Base-by-base conservation (phyloP, 2,797 vertebrate genomes). In the Chanos chanos region DNA sequence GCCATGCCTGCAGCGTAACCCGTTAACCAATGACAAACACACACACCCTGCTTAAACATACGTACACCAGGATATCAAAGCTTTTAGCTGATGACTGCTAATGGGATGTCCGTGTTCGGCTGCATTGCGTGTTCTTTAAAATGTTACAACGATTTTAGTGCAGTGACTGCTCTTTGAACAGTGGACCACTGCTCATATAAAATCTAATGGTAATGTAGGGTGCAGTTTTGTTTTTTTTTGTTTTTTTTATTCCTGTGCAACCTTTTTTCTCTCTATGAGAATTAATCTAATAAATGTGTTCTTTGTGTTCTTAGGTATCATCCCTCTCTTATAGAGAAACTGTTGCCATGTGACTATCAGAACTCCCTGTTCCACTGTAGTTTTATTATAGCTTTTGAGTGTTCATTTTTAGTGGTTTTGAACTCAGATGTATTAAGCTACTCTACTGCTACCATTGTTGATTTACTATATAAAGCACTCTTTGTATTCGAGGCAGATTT, bases 21-120 rank as follows among this genome's bases (percentile, higher is more conserved):
- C 51, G 22, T 39, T 49, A 50, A 62, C 39, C 15, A 50, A 22
- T 43, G 36, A 18, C n/a, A 39, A 8, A 7, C 21, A 34, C 19
- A 39, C 30, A 36, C 33, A 43, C 9, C n/a, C n/a, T n/a, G n/a
- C n/a, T n/a, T n/a, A 25, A 19, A 18, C 15, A 10, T 48, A 51
- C 30, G 51, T 21, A 25, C 43, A 18, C 4, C 13, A 61, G 61
- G 39, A 61, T 47, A 63, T 12, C 2, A 37, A 19, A 63, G 48
- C 30, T 56, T 58, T 71, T 61, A 58, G 57, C 47, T 13, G 33
- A 55, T 72, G 63, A 59, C 24, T 24, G 25, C 37, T 63, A 67
- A 66, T 48, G 30, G 39, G 37, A 61, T 58, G 49, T 31, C 39
- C 24, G 49, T 16, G 58, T 36, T 55, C 7, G 63, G 24, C 19